phyloP scores from a whole-genome alignment of 2,888 invertebrate species.

The Drosophila multiciliata region DNA sequence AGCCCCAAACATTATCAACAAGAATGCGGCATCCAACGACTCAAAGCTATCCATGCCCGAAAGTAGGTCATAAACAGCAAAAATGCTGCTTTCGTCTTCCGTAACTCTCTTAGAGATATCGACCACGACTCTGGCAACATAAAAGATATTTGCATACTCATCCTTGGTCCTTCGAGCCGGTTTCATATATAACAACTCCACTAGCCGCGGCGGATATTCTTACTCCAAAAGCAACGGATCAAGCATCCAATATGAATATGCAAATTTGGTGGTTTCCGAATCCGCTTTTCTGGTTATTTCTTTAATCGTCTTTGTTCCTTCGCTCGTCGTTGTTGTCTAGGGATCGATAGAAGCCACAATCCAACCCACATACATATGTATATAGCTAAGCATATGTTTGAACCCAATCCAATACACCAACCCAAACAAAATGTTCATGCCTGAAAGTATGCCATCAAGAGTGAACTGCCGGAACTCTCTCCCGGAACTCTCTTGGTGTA shows the following conservation, averaged over 20 bases:
- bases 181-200: background rate
- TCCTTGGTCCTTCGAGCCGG: background rate
- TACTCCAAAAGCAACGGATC: too few relatives aligned
- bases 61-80: background rate
- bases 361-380: too few relatives aligned
- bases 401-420: too few relatives aligned
- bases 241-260: background rate
- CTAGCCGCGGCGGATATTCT: background rate
- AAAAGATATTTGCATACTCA: background rate
- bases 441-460: too few relatives aligned
- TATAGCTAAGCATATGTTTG: too few relatives aligned
- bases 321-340: background rate
- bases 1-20: slow-evolving; percentile 3
- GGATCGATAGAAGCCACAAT: too few relatives aligned
- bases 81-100: background rate
- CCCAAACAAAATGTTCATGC: too few relatives aligned
- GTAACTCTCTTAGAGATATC: background rate
- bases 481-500: too few relatives aligned
- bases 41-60: background rate
- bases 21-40: background rate
- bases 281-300: background rate
- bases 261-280: background rate
- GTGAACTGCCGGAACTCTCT: too few relatives aligned
- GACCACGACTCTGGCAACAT: background rate
- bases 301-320: too few relatives aligned